Base-by-base conservation (phyloP, 1,140 invertebrate species). In the Contarinia nasturtii region DNA sequence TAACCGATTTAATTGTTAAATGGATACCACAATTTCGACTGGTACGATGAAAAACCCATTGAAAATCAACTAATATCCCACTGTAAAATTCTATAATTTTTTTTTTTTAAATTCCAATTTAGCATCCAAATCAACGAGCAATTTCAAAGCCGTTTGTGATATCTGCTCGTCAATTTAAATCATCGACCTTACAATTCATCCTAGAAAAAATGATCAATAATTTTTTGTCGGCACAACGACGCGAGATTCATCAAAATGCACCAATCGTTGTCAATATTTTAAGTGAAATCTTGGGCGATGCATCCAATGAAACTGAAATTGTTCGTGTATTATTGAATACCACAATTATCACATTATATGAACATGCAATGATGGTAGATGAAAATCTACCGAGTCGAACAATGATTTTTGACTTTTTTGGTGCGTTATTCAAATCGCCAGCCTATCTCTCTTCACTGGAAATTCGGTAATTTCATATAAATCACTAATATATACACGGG, bases 361-460 rank as follows among this genome's bases (percentile, higher is more conserved):
- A 64, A 50, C 59, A 61, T 33, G 40, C 60, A 0, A 64, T 64
- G 61, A 58, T 64, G 46, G 56, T 61, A 2, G 61, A 61, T 18
- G 61, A 63, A 38, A 54, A 56, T 42, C 58, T 56, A 17, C 52
- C 59, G 1, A 63, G 57, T 51, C 54, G 57, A 7, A 37, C 34
- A 0, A 49, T 58, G 12, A 48, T 61, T 10, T 46, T 64, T 15
- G 44, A 47, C 0, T 44, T 63, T 0, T 57, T 61, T 41, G 51
- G 53, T 0, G 37, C 33, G 2, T 34, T 63, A 1, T 48, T 57
- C 1, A 42, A 47, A 0, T 44, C 50, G 17, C 10, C 48, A 0
- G 15, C 41, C 2, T 64, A 51, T 36, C 44, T 53, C 33, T 27
- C 21, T 5, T 42, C 46, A 48, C 10, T 27, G 27, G 27, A 27